These are phyloP conservation scores for Tautogolabrus adspersus DNA, from an alignment of 2,113 vertebrate species.

Conservation along the genomic window DNA sequence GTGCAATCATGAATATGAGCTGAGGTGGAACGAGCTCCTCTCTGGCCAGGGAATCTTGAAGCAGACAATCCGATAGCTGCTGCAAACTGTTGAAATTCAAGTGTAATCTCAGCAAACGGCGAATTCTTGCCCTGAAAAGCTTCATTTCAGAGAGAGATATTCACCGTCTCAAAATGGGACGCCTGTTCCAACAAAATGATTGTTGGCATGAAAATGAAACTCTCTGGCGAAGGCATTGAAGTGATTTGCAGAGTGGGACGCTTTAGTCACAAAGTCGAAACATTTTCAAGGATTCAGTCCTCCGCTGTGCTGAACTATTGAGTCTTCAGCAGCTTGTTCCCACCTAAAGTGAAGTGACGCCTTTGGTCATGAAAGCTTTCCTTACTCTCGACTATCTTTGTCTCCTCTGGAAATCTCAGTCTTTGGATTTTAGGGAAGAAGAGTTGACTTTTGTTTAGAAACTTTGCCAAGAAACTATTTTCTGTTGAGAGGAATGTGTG, in stretches of 20 bases:
- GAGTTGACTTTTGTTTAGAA: not conserved
- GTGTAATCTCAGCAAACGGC: conserved; percentile 50
- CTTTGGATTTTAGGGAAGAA: not conserved
- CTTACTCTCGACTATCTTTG: not conserved
- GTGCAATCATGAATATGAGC: no score
- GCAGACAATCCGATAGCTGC: not conserved
- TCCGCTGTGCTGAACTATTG: conserved; percentile 21
- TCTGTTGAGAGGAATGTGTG: not conserved
- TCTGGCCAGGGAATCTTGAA: no score
- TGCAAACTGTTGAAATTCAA: conserved; percentile 40
- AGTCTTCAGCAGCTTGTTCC: conserved; percentile 20
- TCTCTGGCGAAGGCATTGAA: conserved; percentile 33
- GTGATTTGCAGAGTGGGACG: conserved; percentile 51
- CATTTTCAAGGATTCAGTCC: conserved; percentile 41
- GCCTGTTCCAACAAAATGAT: conserved; percentile 40
- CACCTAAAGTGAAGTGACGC: conserved; percentile 14
- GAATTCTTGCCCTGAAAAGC: conserved; percentile 32
- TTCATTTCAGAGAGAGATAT: conserved; percentile 43
- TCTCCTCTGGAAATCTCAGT: not conserved
- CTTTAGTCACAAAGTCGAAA: conserved; percentile 39
- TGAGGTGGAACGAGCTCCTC: not conserved
- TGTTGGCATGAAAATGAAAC: conserved; percentile 39
- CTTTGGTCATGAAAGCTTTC: conserved; percentile 9
- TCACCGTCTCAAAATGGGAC: conserved; percentile 37
- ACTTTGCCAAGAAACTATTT: not conserved